These are phyloP conservation scores for Canis aureus DNA, from an alignment of 2,113 vertebrate species.

Conservation along the genomic window DNA sequence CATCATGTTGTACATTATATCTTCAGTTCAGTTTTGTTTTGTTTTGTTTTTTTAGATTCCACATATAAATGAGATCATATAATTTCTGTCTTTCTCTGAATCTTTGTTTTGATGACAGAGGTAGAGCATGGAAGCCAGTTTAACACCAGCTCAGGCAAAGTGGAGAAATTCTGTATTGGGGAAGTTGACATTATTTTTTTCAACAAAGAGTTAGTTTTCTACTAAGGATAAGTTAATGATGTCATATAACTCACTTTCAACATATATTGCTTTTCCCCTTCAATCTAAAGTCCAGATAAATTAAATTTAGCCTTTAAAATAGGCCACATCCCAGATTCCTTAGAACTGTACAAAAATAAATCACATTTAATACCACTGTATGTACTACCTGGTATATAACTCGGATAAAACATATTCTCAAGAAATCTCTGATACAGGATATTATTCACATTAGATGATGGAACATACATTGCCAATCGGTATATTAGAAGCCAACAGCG, in stretches of 20 bases:
- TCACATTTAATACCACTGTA: neutral
- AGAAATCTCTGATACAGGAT: conserved; percentile 24
- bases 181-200: neutral
- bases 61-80: neutral
- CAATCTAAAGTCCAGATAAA: conserved; percentile 50
- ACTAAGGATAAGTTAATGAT: conserved; percentile 46
- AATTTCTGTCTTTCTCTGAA: neutral
- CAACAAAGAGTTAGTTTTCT: conserved; percentile 39
- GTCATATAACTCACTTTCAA: conserved; percentile 56
- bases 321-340: conserved; percentile 37
- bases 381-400: neutral
- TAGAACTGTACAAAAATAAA: conserved; percentile 52
- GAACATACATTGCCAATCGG: neutral
- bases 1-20: neutral
- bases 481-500: neutral
- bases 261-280: conserved; percentile 24
- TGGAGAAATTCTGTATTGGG: neutral
- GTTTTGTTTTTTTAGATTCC: neutral
- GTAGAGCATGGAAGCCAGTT: neutral
- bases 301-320: conserved; percentile 67
- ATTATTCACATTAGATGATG: conserved; percentile 39
- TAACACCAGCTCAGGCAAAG: neutral
- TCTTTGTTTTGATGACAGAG: neutral
- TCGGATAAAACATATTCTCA: neutral
- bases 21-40: neutral